Percentiles rank a stretch among this genome's conserved stretches.
Conservation (phyloP, 2,797 vertebrate species). For the Gallinago stenura region DNA sequence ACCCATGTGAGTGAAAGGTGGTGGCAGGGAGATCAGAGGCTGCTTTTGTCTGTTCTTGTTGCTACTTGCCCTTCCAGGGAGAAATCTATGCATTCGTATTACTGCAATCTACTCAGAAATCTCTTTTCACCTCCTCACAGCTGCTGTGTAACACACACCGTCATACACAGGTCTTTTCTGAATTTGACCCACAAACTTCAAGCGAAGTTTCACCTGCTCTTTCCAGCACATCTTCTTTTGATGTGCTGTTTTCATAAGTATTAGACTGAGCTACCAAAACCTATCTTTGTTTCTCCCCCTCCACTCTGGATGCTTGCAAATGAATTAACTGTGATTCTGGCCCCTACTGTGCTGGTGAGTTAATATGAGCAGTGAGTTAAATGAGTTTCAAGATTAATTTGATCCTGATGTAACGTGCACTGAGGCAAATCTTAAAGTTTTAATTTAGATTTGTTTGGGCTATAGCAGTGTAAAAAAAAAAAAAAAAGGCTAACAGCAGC, state of each 20-base stretch:
- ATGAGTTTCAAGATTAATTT: not conserved
- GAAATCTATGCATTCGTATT: not conserved
- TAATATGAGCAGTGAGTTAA: not conserved
- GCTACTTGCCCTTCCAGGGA: not conserved
- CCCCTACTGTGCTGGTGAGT: not conserved
- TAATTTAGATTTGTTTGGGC: not conserved
- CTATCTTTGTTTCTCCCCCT: not conserved
- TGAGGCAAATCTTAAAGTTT: not conserved
- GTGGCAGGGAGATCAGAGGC: rapidly evolving
- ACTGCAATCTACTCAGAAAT: not conserved
- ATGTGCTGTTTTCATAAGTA: not conserved
- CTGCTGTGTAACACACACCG: not conserved
- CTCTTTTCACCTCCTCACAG: not conserved
- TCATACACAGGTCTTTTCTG: not conserved
- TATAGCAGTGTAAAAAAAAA: not conserved
- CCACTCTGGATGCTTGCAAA: not conserved
- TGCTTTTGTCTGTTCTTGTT: not conserved
- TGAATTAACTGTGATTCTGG: not conserved
- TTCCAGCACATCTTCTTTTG: not conserved
- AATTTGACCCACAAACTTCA: not conserved
- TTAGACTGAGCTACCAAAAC: not conserved
- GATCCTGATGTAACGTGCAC: not conserved
- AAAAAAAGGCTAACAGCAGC: not conserved
- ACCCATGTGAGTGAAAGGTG: not conserved
- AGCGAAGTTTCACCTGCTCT: not conserved